Evolutionary conservation across 2,797 vertebrate species (phyloP).

Genomic region (Crenuchus spilurus): DNA sequence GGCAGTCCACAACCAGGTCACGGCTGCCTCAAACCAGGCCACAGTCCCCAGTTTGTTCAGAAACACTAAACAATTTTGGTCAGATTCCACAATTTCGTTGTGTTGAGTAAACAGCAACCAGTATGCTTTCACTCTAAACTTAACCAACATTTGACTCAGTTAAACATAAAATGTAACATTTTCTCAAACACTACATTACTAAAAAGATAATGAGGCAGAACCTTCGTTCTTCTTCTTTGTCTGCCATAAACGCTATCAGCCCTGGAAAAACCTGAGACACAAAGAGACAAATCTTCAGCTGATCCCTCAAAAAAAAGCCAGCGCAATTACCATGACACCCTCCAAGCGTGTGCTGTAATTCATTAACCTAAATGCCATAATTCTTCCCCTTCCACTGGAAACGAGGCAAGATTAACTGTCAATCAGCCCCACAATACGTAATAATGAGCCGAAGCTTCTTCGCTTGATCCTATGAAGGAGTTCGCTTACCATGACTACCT

Average conservation of each 20-base stretch:
- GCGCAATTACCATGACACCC: conserved; percentile 35
- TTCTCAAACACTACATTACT: not conserved
- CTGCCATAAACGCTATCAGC: conserved; percentile 6
- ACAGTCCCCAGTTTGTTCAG: too few species aligned
- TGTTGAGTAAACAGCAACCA: not conserved
- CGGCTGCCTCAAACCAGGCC: too few species aligned
- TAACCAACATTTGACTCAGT: not conserved
- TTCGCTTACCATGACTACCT: conserved; percentile 36
- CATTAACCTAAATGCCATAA: conserved; percentile 28
- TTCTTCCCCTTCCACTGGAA: conserved; percentile 8
- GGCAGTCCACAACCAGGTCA: too few species aligned
- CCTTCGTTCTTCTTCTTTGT: not conserved
- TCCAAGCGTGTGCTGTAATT: conserved; percentile 41
- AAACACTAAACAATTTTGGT: too few species aligned
- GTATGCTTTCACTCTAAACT: not conserved
- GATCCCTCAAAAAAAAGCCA: conserved; percentile 25
- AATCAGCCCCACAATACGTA: conserved; percentile 28
- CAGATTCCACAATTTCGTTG: too few species aligned
- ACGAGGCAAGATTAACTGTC: conserved; percentile 22
- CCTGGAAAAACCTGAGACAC: conserved; percentile 4
- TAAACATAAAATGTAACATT: not conserved
- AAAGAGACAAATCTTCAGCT: conserved; percentile 28
- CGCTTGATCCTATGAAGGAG: conserved; percentile 26
- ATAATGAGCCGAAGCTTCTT: conserved; percentile 11
- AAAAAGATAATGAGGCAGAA: not conserved